Base-by-base conservation (phyloP, 92 coral and sea anemone genomes). In the Porites rus region DNA sequence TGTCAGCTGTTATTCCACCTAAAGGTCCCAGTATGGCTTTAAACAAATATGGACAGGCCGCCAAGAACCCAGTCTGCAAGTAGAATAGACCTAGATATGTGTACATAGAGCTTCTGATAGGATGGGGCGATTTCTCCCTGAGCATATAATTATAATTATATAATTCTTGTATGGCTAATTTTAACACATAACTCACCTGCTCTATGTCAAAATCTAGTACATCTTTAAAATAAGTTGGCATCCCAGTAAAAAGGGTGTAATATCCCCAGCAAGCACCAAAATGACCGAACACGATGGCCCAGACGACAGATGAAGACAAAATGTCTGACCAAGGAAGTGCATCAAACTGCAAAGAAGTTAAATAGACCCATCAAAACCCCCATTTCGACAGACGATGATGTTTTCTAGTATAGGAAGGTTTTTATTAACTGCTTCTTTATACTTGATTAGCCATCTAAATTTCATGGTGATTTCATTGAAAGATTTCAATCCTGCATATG, bases 231-330 rank as follows among this genome's bases (percentile, higher is more conserved):
- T 93, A 97, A 4, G 99, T 97, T 2, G 99, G 99, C 99, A 97
- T 97, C 70, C 98, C 99, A 7, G 98, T 97, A 51, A 97, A 97
- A 43, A 97, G 84, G 2, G 99, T 97, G 77, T 97, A 97, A 54
- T 97, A 97, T 6, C 99, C 99, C 99, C 99, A 97, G 82, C 99
- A 97, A 10, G 99, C 99, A 8, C 99, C 99, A 79, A 97, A 97
- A 82, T 97, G 99, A 13, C 99, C 99, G 80, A 93, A 79, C 64
- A 95, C 93, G 11, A 97, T 97, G 28, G 92, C 99, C 99, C 99
- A 97, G 19, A 97, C 98, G n/a, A 97, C 91, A 17, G 95, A 83
- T 64, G 98, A 95, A 10, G 91, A 75, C 77, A 97, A 83, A 79
- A 97, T 97, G 59, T 92, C 88, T 28, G 88, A 61, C 99, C 99